Evolutionary conservation across 2,113 vertebrate species (phyloP).

Genomic region (Thunnus thynnus): DNA sequence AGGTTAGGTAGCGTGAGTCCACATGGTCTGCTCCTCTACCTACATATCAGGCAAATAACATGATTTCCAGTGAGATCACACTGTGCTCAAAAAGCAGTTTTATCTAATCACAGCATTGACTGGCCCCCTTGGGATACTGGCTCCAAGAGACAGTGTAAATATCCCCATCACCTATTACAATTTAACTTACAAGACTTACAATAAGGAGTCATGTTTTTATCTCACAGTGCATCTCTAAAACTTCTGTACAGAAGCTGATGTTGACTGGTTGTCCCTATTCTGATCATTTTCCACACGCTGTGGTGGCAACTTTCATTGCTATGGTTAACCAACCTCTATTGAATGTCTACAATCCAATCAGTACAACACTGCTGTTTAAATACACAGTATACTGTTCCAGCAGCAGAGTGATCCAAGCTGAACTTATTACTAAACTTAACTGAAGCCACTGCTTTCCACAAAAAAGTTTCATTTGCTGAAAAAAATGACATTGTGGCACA

Average conservation of each 20-base stretch:
- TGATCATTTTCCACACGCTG: neutral
- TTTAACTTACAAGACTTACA: neutral
- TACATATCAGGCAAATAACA: no score
- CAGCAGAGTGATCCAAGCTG: slow-evolving; percentile 4
- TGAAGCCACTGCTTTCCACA: slow-evolving; percentile 33
- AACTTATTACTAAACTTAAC: slow-evolving; percentile 6
- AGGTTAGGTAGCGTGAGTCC: no score
- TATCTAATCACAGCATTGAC: no score
- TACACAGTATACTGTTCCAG: neutral
- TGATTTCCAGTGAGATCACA: no score
- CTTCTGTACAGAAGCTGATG: neutral
- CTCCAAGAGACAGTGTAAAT: no score
- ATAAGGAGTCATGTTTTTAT: neutral
- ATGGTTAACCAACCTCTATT: neutral
- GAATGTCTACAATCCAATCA: slow-evolving; percentile 1
- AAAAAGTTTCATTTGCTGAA: slow-evolving; percentile 11
- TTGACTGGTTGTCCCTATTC: neutral
- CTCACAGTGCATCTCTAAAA: slow-evolving; percentile 7
- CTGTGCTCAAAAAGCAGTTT: no score
- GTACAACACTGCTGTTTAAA: neutral
- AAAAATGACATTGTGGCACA: slow-evolving; percentile 44
- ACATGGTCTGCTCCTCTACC: no score
- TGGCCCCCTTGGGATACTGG: no score
- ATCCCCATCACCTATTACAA: neutral
- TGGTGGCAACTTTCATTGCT: neutral